A percentile compares a stretch with the other conserved stretches of the same genome.
Conservation (phyloP, 1,140 invertebrate genomes). For the Bombus sylvicola region DNA sequence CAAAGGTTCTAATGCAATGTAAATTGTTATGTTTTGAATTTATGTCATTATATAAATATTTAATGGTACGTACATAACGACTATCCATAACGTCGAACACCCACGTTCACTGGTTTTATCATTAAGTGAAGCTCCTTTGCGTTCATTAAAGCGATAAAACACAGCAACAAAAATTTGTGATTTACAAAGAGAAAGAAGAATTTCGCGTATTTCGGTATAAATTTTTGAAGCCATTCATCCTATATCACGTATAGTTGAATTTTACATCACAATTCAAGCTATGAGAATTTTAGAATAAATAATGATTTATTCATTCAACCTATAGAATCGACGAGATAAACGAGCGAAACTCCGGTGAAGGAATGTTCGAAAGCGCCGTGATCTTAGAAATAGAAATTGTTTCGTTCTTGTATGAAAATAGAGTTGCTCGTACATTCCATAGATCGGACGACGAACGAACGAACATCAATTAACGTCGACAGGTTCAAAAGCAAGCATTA, state of each 20-base stretch:
- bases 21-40: background rate
- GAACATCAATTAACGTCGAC: background rate
- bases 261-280: background rate
- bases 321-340: background rate
- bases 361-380: background rate
- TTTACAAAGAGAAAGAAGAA: background rate
- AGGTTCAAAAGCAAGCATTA: background rate
- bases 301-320: no score
- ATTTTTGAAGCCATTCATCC: no score
- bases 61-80: background rate
- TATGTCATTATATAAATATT: background rate
- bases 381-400: background rate
- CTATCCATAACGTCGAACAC: background rate
- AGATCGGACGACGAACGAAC: no score
- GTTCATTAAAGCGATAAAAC: background rate
- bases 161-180: background rate
- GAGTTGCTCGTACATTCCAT: background rate
- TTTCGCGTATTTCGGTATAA: no score
- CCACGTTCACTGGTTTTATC: background rate
- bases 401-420: conserved; percentile 11
- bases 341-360: background rate
- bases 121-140: background rate
- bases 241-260: background rate
- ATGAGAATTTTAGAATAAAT: background rate
- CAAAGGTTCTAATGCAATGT: background rate